Percentiles rank a stretch among this genome's conserved stretches.
Evolutionary conservation across 2,113 vertebrate species (phyloP).

Genomic region (Pseudorasbora parva): DNA sequence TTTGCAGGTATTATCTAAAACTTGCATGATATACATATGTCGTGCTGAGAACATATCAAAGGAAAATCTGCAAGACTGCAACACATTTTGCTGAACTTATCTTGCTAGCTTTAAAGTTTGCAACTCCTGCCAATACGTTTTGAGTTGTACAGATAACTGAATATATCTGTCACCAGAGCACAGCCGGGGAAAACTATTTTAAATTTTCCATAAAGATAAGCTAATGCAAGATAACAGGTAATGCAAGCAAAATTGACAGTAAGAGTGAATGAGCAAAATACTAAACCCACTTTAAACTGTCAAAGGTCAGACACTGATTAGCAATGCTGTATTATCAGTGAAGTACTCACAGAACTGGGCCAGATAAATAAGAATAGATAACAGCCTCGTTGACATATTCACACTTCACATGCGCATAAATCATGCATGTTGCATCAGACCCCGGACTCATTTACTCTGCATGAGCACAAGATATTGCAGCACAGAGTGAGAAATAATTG

Average conservation of each 20-base stretch:
- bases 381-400: conserved; percentile 30
- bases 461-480: conserved; percentile 22
- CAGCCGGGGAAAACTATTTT: background rate
- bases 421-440: conserved; percentile 34
- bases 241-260: background rate
- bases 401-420: conserved; percentile 7
- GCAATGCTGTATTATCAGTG: conserved; percentile 22
- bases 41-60: background rate
- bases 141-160: background rate
- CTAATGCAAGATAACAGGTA: background rate
- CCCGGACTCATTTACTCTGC: conserved; percentile 10
- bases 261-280: background rate
- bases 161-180: conserved; percentile 2
- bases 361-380: conserved; percentile 21
- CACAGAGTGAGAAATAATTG: conserved; percentile 13
- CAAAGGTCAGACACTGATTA: conserved; percentile 29
- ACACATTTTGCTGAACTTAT: background rate
- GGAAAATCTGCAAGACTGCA: background rate
- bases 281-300: background rate
- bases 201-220: conserved; percentile 11
- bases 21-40: conserved; percentile 20
- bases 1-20: conserved; percentile 2
- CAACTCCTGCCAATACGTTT: background rate
- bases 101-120: background rate
- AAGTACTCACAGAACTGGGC: background rate